A percentile compares a stretch with the other conserved stretches of the same genome.
These are phyloP conservation scores for Ochropacha duplaris DNA, from an alignment of 2,888 invertebrate species.

Conservation along the genomic window DNA sequence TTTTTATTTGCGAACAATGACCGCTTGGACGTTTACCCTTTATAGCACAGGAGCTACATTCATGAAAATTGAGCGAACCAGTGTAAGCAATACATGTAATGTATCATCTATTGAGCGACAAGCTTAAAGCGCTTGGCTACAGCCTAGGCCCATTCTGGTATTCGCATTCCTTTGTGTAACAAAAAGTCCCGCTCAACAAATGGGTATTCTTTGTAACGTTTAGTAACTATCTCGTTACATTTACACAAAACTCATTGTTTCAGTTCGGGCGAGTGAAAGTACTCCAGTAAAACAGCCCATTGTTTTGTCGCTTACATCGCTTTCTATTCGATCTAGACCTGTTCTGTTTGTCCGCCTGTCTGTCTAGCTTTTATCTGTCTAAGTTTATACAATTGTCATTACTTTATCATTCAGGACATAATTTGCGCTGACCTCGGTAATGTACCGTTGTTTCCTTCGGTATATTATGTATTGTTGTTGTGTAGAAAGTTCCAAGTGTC, in stretches of 20 bases:
- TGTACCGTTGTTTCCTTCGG: background rate
- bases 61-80: background rate
- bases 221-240: slow-evolving; percentile 14
- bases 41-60: background rate
- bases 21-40: background rate
- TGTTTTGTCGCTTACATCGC: slow-evolving; percentile 34
- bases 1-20: background rate
- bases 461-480: background rate
- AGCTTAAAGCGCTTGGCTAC: background rate
- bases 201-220: slow-evolving; percentile 4
- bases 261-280: slow-evolving; percentile 29
- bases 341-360: slow-evolving; percentile 21
- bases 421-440: background rate
- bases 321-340: slow-evolving; percentile 46
- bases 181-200: background rate
- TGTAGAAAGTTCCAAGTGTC: background rate
- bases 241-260: slow-evolving; percentile 36
- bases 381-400: slow-evolving; percentile 6
- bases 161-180: background rate
- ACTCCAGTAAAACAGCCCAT: slow-evolving; percentile 25
- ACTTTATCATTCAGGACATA: slow-evolving; percentile 3
- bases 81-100: background rate
- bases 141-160: background rate
- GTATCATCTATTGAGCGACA: slow-evolving; percentile 3
- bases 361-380: slow-evolving; percentile 13